Base-by-base conservation (phyloP, 2,888 invertebrate species). In the Sicus ferrugineus region DNA sequence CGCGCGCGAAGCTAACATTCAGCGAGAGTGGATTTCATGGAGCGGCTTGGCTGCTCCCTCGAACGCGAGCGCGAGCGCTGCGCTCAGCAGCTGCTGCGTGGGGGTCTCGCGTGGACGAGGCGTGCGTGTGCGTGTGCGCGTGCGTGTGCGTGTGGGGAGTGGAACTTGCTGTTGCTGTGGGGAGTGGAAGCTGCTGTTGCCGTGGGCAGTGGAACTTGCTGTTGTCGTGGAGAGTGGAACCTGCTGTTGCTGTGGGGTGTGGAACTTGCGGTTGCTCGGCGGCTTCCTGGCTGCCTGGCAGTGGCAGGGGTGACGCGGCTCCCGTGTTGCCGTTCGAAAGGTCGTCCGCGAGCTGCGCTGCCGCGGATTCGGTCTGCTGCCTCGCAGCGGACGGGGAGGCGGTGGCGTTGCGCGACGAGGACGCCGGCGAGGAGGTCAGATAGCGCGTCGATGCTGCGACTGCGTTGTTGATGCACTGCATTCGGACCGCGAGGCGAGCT, bases 1-100 rank as follows among this genome's bases (percentile, higher is more conserved):
- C 82, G 75, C 83, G 84, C 80, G 83, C 83, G 79, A 83, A 78
- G 82, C 80, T 83, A 77, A 84, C 83, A 83, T 83, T 84, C 84
- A 83, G 80, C 80, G 83, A 76, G 78, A 84, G 81, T 83, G 82
- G 81, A 79, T 83, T 83, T 83, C 83, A 83, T 83, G 82, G 83
- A 79, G 77, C 77, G 5, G 54, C 66, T 26, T 58, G 46, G 28
- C 67, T n/a, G 14, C 28, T 28, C 28, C 11, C 4, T 14, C 26
- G 28, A 26, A 3, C 11, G 54, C n/a, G 6, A 3, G 14, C 54
- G 21, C 2, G 14, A 3, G 61, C 52, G 68, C 52, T 19, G 69
- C 28, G 42, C 62, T n/a, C n/a, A n/a, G 67, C 30, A 34, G 61
- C 23, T 28, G 9, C 26, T 26, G 28, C 26, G 23, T 52, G 21